phyloP scores from a whole-genome alignment of 2,797 vertebrate species.

The Halcyon smyrnensis region DNA sequence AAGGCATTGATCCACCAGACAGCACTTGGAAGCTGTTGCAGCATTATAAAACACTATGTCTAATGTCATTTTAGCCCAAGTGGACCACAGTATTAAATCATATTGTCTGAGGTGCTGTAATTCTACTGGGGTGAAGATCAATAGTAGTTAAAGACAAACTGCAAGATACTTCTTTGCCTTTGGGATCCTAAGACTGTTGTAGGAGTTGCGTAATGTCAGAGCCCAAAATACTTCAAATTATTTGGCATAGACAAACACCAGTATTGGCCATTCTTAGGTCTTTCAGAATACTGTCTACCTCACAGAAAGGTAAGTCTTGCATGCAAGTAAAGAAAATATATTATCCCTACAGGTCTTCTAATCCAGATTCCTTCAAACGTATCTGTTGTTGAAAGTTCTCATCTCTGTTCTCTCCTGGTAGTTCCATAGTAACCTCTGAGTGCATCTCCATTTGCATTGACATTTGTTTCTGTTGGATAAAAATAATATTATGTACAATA shows the following conservation, averaged over 20 bases:
- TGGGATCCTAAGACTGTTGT: not conserved
- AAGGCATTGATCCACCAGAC: not conserved
- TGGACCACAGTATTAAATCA: not conserved
- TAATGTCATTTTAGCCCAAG: not conserved
- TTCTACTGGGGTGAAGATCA: not conserved
- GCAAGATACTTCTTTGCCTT: not conserved
- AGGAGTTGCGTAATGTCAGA: not conserved
- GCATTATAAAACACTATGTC: not conserved
- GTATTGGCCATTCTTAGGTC: not conserved
- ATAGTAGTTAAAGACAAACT: not conserved
- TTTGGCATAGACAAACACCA: not conserved
- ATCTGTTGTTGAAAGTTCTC: not conserved
- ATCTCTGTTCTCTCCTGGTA: not conserved
- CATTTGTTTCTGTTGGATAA: slow-evolving; percentile 13
- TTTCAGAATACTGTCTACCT: not conserved
- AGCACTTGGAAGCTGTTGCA: not conserved
- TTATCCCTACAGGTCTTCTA: not conserved
- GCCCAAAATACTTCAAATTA: not conserved
- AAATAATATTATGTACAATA: not conserved
- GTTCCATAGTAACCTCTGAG: not conserved
- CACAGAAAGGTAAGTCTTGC: not conserved
- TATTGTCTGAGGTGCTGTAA: not conserved
- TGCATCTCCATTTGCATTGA: not conserved
- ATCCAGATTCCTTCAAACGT: not conserved
- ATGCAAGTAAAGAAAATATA: not conserved